Conservation (phyloP, 2,797 vertebrate species). For the Cheirogaleus major region DNA sequence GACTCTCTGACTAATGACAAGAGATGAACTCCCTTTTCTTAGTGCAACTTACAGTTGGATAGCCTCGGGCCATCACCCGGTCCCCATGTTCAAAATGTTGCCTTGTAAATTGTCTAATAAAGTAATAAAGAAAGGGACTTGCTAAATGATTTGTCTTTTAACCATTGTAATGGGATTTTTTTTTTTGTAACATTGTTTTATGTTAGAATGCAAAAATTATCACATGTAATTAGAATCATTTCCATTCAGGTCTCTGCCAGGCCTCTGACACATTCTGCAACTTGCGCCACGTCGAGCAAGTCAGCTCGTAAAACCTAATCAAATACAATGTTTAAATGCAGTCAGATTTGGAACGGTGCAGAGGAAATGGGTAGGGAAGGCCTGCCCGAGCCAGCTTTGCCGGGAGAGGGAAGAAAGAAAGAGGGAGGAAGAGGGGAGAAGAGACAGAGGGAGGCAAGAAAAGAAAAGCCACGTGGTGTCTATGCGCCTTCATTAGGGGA, state of each 20-base stretch:
- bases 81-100: constrained; percentile 63
- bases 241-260: constrained; percentile 83
- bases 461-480: background rate
- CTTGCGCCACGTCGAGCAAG: constrained; percentile 75
- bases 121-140: constrained; percentile 74
- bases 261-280: constrained; percentile 82
- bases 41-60: constrained; percentile 46
- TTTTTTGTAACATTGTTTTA: constrained; percentile 80
- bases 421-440: background rate
- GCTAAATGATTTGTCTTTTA: constrained; percentile 85
- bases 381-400: constrained; percentile 65
- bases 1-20: constrained; percentile 74
- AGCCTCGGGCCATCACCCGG: constrained; percentile 74
- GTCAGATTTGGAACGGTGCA: constrained; percentile 61
- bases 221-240: constrained; percentile 86
- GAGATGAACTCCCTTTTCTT: constrained; percentile 60
- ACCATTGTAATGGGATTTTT: constrained; percentile 78
- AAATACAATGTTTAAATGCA: constrained; percentile 72
- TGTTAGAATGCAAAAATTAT: constrained; percentile 86
- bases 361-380: constrained; percentile 43
- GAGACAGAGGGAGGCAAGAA: background rate
- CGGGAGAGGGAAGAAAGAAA: background rate
- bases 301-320: constrained; percentile 82
- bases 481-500: constrained; percentile 62
- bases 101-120: constrained; percentile 80